Conservation (phyloP, 2,888 invertebrate genomes). For the Caenorhabditis uteleia region DNA sequence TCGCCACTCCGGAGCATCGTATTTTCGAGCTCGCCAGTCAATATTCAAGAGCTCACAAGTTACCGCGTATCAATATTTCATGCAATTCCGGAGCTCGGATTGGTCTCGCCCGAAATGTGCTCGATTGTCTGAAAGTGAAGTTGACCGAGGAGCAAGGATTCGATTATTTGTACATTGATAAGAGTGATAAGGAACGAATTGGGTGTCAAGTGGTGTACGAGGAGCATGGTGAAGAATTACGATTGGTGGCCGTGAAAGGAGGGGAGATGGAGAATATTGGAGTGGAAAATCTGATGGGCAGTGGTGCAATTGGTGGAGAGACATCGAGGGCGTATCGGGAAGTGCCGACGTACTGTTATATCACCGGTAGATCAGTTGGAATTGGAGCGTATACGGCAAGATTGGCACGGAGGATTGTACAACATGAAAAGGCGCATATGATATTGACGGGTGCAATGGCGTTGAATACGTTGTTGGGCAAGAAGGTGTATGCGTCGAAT, state of each 20-base stretch:
- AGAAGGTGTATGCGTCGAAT: conserved; percentile 92
- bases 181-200: conserved; percentile 80
- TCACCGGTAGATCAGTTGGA: conserved; percentile 96
- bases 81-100: conserved; percentile 97
- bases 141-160: conserved; percentile 86
- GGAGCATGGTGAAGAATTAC: conserved; percentile 67
- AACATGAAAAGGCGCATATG: conserved; percentile 80
- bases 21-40: conserved; percentile 76
- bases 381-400: conserved; percentile 96
- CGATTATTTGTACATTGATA: conserved; percentile 90
- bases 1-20: conserved; percentile 91
- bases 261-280: conserved; percentile 79
- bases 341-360: conserved; percentile 92
- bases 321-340: conserved; percentile 88
- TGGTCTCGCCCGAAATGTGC: conserved; percentile 95
- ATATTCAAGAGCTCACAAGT: conserved; percentile 69
- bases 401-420: conserved; percentile 85
- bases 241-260: conserved; percentile 72
- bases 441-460: conserved; percentile 89
- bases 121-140: conserved; percentile 80
- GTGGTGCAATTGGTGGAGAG: conserved; percentile 89
- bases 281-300: conserved; percentile 84
- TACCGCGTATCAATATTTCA: conserved; percentile 92
- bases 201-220: conserved; percentile 57
- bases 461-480: conserved; percentile 78